Evolutionary conservation across 2,888 invertebrate species (phyloP).

Genomic region (Drosophila seclusa): DNA sequence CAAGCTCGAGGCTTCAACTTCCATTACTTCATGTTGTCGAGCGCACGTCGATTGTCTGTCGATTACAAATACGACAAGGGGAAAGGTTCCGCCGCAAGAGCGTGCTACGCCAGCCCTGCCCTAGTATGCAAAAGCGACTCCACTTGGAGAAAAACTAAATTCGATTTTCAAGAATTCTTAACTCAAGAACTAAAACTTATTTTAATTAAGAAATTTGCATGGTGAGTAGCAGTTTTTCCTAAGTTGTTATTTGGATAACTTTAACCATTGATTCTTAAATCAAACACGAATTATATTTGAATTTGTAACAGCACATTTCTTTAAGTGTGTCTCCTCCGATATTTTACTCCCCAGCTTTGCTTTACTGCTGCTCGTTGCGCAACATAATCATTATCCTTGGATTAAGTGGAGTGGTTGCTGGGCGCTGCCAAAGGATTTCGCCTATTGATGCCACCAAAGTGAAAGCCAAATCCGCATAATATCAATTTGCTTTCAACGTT

Average conservation of each 20-base stretch:
- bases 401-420: slow-evolving; percentile 65
- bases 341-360: neutral
- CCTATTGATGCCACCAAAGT: slow-evolving; percentile 77
- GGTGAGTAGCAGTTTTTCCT: neutral
- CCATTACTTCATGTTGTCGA: slow-evolving; percentile 71
- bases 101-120: slow-evolving; percentile 22
- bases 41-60: slow-evolving; percentile 78
- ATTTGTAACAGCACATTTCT: neutral
- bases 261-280: neutral
- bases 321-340: slow-evolving; percentile 12
- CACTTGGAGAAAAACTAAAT: slow-evolving; percentile 1
- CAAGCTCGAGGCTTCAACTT: slow-evolving; percentile 53
- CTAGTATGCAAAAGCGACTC: slow-evolving; percentile 63
- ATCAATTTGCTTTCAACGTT: slow-evolving; percentile 82
- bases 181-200: neutral
- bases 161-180: neutral
- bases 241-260: neutral
- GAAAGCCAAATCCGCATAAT: slow-evolving; percentile 82
- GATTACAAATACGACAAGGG: slow-evolving; percentile 66
- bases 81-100: slow-evolving; percentile 4
- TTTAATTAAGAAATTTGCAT: neutral
- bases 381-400: slow-evolving; percentile 81
- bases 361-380: slow-evolving; percentile 58
- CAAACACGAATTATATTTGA: neutral
- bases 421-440: slow-evolving; percentile 73